Conservation (phyloP, 1,140 invertebrate genomes). For the Trichonephila inaurata region DNA sequence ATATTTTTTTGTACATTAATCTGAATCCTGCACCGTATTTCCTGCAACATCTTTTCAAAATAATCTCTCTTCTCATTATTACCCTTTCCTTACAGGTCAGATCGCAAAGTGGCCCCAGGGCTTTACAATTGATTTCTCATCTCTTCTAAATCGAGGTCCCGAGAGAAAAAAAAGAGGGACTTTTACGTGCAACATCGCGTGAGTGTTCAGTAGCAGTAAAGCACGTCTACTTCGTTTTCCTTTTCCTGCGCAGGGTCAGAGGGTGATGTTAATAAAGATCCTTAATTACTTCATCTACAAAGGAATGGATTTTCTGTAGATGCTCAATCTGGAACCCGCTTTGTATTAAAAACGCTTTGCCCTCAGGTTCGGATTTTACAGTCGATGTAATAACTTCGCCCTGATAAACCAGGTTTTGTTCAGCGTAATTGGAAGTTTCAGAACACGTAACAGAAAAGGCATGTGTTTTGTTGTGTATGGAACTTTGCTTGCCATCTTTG, state of each 20-base stretch:
- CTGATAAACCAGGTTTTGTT: slow-evolving; percentile 54
- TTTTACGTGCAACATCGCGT: slow-evolving; percentile 51
- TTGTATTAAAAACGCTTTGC: slow-evolving; percentile 50
- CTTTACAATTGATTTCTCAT: slow-evolving; percentile 65
- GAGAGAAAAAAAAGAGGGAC: background rate
- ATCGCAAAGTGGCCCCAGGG: background rate
- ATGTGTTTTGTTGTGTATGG: background rate
- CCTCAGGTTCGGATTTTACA: slow-evolving; percentile 56
- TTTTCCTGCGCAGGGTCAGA: slow-evolving; percentile 54
- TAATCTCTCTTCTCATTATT: slow-evolving; percentile 37
- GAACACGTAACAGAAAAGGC: background rate
- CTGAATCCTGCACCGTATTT: slow-evolving; percentile 23
- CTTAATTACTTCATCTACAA: slow-evolving; percentile 73
- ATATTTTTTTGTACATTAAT: background rate
- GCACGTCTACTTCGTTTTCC: slow-evolving; percentile 42
- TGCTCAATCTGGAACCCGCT: slow-evolving; percentile 55
- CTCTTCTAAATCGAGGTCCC: slow-evolving; percentile 56
- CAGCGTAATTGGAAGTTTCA: slow-evolving; percentile 23
- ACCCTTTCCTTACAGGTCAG: slow-evolving; percentile 60
- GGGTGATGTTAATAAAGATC: slow-evolving; percentile 72
- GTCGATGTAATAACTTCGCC: slow-evolving; percentile 28
- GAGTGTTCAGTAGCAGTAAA: slow-evolving; percentile 53
- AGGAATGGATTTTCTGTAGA: slow-evolving; percentile 53
- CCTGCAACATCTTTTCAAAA: slow-evolving; percentile 51
- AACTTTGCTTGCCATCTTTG: background rate